Evolutionary conservation across 1,140 invertebrate genomes (phyloP), one percentile per base, ranked within the genome.

Genomic region (Heliconius hermathena): DNA sequence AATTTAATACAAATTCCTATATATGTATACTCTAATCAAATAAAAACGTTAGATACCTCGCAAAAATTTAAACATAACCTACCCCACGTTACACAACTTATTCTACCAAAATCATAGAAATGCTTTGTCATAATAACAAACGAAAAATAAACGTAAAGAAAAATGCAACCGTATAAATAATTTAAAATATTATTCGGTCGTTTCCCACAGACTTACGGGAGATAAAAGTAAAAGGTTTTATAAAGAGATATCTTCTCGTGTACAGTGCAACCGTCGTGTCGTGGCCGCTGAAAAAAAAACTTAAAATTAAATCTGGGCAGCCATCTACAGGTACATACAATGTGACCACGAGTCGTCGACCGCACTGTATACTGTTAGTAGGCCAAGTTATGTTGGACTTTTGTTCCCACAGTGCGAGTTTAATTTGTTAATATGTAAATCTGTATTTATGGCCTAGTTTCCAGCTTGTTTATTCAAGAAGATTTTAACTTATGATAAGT

Each of bases 371-470:
- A 22, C 20, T 26, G 60, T 3, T 66, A 66, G 26, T 66, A 74
- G 73, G 57, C 74, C 72, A 66, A 36, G 57, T 79, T 79, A 74
- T 57, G 38, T 41, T 66, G 36, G 71, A 66, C 49, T 29, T 26
- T 66, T 66, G 26, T 79, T 79, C 77, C 73, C 77, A 79, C 77
- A 79, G 72, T 74, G 60, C 77, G 54, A 33, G 77, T 79, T 79
- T 72, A 54, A 77, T 77, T 49, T 79, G 73, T 74, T 72, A 72
- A 79, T 73, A 74, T 74, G 77, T 71, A 49, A 74, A 74, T 79
- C 73, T 52, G 66, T 74, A 70, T 79, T 79, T 74, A 77, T 66
- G 60, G 60, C 60, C 60, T 66, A 66, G 60, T 66, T 66, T 66
- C 60, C 22, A 66, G 8, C 60, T 66, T 29, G 60, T 66, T 66